Evolutionary conservation across 2,797 vertebrate genomes (phyloP), one percentile per base, ranked within the genome.

Genomic region (Buphagus erythrorhynchus): DNA sequence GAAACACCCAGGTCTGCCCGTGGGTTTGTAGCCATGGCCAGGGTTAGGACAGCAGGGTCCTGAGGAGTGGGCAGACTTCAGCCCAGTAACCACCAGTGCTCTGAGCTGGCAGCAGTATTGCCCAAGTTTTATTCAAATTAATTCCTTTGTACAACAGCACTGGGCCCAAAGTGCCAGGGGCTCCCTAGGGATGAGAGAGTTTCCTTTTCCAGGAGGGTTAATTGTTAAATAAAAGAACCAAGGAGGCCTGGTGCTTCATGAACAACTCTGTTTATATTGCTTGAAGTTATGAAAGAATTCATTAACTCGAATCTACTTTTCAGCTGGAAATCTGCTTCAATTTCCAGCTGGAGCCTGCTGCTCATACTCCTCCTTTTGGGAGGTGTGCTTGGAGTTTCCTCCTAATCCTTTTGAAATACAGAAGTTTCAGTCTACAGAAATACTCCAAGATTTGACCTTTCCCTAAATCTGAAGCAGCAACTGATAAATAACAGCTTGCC

Each of bases 91-190:
- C 49, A 61, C 22, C 31, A 7, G 20, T 45, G 2, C 61, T 72
- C 31, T 14, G 10, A 31, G 17, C 0, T 40, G 62, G 14, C 59
- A 73, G 3, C 6, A 5, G 1, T 1, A 7, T 6, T 73, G 42
- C 28, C 17, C 38, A 35, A 0, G 13, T 35, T 57, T 46, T 49
- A 29, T n/a, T 76, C 9, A n/a, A 25, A 54, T 36, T 28, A 33
- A n/a, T 21, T 22, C 26, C 33, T 48, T 4, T 25, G 45, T 46
- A 11, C n/a, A 22, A 1, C 49, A 43, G 42, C 15, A 22, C 46
- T 46, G 13, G 10, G 8, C 55, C 22, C 68, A 29, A 74, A 48
- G 35, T 28, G 31, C 33, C 40, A 13, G 36, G 16, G 48, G 36
- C 75, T 79, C 43, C 11, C 22, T 16, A 9, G 35, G 13, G 54